Evolutionary conservation across 1,140 invertebrate genomes (phyloP).

Genomic region (Neuroterus valhalla): DNA sequence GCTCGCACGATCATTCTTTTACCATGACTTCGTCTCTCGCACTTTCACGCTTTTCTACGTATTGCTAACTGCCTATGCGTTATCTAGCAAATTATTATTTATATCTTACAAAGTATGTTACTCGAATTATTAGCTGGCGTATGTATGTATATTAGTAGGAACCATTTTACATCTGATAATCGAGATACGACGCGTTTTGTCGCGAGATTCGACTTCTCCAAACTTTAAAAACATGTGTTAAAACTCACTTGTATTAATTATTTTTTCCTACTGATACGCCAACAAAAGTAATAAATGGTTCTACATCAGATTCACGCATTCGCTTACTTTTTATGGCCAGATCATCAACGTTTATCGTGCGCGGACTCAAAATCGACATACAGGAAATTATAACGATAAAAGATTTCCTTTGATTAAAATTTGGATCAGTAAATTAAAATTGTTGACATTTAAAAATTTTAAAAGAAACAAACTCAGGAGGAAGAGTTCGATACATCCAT

Average conservation of each 20-base stretch:
- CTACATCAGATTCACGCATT: background rate
- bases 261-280: background rate
- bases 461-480: slow-evolving; percentile 12
- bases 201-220: background rate
- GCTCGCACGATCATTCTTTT: slow-evolving; percentile 31
- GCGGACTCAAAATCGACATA: background rate
- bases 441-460: slow-evolving; percentile 4
- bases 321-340: slow-evolving; percentile 39
- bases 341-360: slow-evolving; percentile 41
- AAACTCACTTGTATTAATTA: slow-evolving; percentile 8
- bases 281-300: background rate
- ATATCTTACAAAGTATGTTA: slow-evolving; percentile 52
- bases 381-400: slow-evolving; percentile 16
- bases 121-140: slow-evolving; percentile 57
- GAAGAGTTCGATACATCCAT: background rate
- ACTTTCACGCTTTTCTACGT: slow-evolving; percentile 42
- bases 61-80: slow-evolving; percentile 61
- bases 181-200: slow-evolving; percentile 44
- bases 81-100: slow-evolving; percentile 54
- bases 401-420: background rate
- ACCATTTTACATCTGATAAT: slow-evolving; percentile 65
- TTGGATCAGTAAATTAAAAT: slow-evolving; percentile 10
- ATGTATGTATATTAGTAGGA: slow-evolving; percentile 69
- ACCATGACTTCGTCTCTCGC: slow-evolving; percentile 32
- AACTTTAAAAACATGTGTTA: slow-evolving; percentile 1